These are phyloP conservation scores for Drosophila novamexicana DNA, from an alignment of 1,140 invertebrate genomes.

Conservation along the genomic window DNA sequence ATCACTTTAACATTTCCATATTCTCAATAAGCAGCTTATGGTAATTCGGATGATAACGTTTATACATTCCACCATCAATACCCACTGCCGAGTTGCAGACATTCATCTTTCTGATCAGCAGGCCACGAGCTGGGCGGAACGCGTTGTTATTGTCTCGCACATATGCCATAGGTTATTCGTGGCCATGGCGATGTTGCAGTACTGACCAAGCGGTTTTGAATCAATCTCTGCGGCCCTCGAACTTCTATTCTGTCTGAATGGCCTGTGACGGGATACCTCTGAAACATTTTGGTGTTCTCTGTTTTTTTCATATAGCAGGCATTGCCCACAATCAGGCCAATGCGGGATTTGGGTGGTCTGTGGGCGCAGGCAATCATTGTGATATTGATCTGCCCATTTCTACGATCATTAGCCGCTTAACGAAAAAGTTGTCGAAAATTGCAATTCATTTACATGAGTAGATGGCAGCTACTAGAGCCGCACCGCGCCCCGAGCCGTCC, in stretches of 20 bases:
- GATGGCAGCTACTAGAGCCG: constrained; percentile 96
- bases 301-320: constrained; percentile 97
- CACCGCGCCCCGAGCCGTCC: constrained; percentile 94
- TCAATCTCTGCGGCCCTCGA: constrained; percentile 98
- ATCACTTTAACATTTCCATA: constrained; percentile 86
- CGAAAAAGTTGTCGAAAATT: too few species aligned
- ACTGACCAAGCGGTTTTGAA: constrained; percentile 91
- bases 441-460: background rate
- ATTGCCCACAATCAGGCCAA: constrained; percentile 90
- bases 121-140: constrained; percentile 97
- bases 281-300: constrained; percentile 85
- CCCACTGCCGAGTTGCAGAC: constrained; percentile 95
- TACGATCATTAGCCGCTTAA: too few species aligned
- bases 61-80: constrained; percentile 98
- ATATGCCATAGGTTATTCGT: constrained; percentile 94
- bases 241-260: constrained; percentile 68
- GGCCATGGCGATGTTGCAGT: constrained; percentile 91
- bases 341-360: constrained; percentile 59
- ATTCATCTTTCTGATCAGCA: constrained; percentile 95
- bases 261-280: constrained; percentile 81
- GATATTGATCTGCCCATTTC: too few species aligned
- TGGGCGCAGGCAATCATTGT: constrained; percentile 88
- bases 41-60: constrained; percentile 97
- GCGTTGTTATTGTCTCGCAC: constrained; percentile 94
- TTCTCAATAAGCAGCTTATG: constrained; percentile 96